phyloP scores from a whole-genome alignment of 2,797 vertebrate genomes.

The Girardinus metallicus region DNA sequence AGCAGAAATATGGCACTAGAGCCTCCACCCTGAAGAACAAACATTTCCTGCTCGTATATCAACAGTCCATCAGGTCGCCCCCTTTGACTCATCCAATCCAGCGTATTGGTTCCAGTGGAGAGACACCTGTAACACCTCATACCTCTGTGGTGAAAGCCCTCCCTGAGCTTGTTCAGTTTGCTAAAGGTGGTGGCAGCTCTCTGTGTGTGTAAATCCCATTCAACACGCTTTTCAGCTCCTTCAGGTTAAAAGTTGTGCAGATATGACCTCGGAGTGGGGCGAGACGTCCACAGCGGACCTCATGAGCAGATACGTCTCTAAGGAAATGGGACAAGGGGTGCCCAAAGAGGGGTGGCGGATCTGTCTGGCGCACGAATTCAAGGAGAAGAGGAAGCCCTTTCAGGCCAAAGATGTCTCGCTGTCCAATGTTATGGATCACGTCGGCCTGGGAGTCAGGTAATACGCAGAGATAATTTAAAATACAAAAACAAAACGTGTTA shows the following conservation, averaged over 20 bases:
- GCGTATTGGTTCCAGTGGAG: not conserved
- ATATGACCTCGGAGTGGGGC: constrained; percentile 73
- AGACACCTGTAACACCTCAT: not conserved
- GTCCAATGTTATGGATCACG: constrained; percentile 82
- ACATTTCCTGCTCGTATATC: not conserved
- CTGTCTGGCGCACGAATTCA: constrained; percentile 92
- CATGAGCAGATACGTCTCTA: constrained; percentile 86
- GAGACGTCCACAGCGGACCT: constrained; percentile 78
- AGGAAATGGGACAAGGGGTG: constrained; percentile 82
- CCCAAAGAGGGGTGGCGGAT: constrained; percentile 91
- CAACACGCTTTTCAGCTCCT: not conserved
- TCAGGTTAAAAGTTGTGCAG: not conserved
- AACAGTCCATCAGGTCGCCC: constrained; percentile 17
- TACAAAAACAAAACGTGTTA: not conserved
- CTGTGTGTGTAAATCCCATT: not conserved
- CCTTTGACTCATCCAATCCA: not conserved
- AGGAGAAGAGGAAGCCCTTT: constrained; percentile 92
- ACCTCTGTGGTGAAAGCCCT: not conserved
- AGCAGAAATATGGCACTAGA: constrained; percentile 37
- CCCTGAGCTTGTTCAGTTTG: constrained; percentile 9
- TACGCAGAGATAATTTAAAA: constrained; percentile 20
- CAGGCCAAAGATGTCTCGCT: constrained; percentile 87
- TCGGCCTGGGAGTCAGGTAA: constrained; percentile 90
- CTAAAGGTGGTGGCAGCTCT: constrained; percentile 20
- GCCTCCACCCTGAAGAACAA: constrained; percentile 23